Evolutionary conservation across 1,140 invertebrate species (phyloP).

Genomic region (Nasonia giraulti): DNA sequence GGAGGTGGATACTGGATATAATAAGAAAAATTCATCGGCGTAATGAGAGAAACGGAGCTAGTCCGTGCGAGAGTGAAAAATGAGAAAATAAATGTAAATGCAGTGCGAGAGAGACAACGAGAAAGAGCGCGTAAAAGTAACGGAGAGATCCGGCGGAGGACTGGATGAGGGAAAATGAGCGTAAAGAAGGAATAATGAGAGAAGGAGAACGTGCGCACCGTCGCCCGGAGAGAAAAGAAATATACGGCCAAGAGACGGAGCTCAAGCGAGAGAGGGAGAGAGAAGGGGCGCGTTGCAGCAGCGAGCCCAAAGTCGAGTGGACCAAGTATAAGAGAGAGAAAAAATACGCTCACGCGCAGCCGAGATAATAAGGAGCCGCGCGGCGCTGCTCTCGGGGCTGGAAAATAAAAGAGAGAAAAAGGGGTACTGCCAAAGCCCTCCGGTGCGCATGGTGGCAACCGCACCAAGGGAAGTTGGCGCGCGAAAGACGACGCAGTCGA

Average conservation of each 20-base stretch:
- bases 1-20: conserved; percentile 35
- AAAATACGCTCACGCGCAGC: not conserved
- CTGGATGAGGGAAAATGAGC: conserved; percentile 38
- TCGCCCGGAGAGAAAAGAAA: conserved; percentile 16
- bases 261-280: conserved; percentile 17
- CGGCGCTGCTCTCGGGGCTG: not conserved
- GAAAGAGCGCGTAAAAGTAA: conserved; percentile 34
- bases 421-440: not conserved
- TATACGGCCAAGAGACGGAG: conserved; percentile 15
- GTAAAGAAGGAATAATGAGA: conserved; percentile 38
- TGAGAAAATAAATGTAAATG: conserved; percentile 49
- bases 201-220: conserved; percentile 14
- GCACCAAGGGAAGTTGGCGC: conserved; percentile 6
- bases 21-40: conserved; percentile 51
- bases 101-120: conserved; percentile 4
- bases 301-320: not conserved
- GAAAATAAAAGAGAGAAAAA: not conserved
- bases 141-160: conserved; percentile 43
- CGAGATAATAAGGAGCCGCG: conserved; percentile 15
- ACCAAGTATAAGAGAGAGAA: not conserved
- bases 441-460: not conserved
- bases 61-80: conserved; percentile 15
- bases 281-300: not conserved
- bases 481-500: conserved; percentile 53
- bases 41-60: conserved; percentile 37